Evolutionary conservation across 2,113 vertebrate species (phyloP).

Genomic region (Sylvia atricapilla): DNA sequence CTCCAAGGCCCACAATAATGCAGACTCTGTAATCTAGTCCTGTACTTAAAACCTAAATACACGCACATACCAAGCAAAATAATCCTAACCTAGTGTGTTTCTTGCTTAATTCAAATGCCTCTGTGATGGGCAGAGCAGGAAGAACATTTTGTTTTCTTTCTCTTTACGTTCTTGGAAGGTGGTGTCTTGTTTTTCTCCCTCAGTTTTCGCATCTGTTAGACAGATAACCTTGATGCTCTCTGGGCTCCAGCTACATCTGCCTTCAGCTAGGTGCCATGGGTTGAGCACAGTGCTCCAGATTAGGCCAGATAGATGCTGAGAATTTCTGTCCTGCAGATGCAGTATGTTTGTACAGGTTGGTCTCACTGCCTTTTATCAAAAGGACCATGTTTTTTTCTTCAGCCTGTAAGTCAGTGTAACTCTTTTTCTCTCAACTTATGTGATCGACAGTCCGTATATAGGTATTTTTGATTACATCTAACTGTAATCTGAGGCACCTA

Average conservation of each 20-base stretch:
- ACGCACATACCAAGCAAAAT: neutral
- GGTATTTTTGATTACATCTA: neutral
- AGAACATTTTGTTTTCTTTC: neutral
- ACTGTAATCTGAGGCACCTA: neutral
- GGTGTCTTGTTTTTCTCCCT: neutral
- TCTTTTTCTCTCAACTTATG: neutral
- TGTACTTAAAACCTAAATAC: neutral
- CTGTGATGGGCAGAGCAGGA: neutral
- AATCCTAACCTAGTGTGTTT: neutral
- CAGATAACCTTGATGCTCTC: neutral
- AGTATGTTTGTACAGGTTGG: neutral
- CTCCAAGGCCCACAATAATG: neutral
- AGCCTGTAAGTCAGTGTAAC: neutral
- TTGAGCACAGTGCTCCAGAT: neutral
- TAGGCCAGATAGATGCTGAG: neutral
- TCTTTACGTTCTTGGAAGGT: neutral
- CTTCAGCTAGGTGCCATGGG: neutral
- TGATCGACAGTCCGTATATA: neutral
- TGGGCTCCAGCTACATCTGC: neutral
- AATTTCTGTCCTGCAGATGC: neutral
- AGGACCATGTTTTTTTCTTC: neutral
- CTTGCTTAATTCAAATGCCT: neutral
- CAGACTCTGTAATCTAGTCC: neutral
- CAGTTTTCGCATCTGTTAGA: neutral
- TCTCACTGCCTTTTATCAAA: neutral